A percentile compares a stretch with the other conserved stretches of the same genome.
Conservation (phyloP, 1,140 invertebrate genomes). For the Arion vulgaris region DNA sequence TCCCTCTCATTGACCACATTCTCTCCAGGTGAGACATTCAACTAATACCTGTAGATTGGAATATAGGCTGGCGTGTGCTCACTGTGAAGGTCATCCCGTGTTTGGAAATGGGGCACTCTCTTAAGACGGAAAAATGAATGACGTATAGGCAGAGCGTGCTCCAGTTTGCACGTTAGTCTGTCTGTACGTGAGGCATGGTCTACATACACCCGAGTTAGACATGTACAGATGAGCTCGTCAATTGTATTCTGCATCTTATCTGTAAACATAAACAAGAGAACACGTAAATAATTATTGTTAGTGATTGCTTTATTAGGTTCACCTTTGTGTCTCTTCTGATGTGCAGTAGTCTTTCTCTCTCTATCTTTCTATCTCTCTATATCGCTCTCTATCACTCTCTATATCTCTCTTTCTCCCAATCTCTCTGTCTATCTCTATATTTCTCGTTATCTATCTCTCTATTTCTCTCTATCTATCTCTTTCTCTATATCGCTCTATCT, state of each 20-base stretch:
- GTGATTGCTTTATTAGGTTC: background rate
- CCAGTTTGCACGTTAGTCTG: constrained; percentile 43
- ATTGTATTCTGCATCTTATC: background rate
- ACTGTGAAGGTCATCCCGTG: constrained; percentile 46
- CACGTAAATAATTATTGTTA: constrained; percentile 3
- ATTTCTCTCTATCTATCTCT: too few species aligned
- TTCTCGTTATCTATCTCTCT: too few species aligned
- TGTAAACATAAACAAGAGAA: too few species aligned
- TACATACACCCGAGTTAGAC: constrained; percentile 26
- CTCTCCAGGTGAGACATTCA: too few species aligned
- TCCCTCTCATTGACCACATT: too few species aligned
- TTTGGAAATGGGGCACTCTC: constrained; percentile 49
- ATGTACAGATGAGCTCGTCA: constrained; percentile 45
- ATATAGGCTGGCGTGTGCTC: constrained; percentile 41
- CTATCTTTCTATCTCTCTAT: too few species aligned
- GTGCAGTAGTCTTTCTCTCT: too few species aligned
- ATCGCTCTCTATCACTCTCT: too few species aligned
- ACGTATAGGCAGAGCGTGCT: constrained; percentile 44
- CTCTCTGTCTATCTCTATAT: too few species aligned
- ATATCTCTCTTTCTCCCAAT: too few species aligned
- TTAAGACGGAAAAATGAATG: constrained; percentile 47
- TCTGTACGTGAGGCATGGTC: constrained; percentile 17
- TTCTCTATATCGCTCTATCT: too few species aligned
- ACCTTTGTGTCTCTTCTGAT: too few species aligned
- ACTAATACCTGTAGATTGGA: constrained; percentile 42